Evolutionary conservation across 1,140 invertebrate species (phyloP).

Genomic region (Aphelenchoides besseyi): DNA sequence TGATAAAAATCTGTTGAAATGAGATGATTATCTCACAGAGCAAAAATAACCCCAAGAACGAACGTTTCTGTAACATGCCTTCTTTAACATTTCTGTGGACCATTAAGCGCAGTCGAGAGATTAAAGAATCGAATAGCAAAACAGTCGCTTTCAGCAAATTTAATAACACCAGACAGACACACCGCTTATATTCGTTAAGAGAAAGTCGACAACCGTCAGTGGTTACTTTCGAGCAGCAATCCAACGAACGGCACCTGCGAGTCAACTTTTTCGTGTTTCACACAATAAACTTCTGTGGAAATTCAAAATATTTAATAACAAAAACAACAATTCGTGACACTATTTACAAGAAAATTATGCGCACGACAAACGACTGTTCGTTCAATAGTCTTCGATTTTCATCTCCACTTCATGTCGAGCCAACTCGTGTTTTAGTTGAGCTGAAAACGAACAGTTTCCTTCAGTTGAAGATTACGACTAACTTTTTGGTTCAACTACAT

Average conservation of each 20-base stretch:
- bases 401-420: constrained; percentile 19
- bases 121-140: too few species aligned
- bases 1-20: too few species aligned
- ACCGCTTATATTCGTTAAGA: too few species aligned
- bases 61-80: too few species aligned
- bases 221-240: too few species aligned
- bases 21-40: too few species aligned
- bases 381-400: constrained; percentile 19
- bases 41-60: too few species aligned
- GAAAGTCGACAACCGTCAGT: too few species aligned
- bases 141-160: too few species aligned
- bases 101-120: too few species aligned
- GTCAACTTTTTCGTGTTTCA: neutral
- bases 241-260: neutral
- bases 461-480: neutral
- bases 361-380: neutral
- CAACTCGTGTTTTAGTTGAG: neutral
- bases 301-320: neutral
- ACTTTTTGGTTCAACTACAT: constrained; percentile 17
- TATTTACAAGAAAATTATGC: neutral
- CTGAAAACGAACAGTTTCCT: constrained; percentile 2
- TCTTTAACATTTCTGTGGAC: too few species aligned
- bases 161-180: too few species aligned
- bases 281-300: neutral
- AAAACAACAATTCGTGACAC: neutral